Conservation (phyloP, 2,888 invertebrate genomes). For the Hemicrepidius hirtus region DNA sequence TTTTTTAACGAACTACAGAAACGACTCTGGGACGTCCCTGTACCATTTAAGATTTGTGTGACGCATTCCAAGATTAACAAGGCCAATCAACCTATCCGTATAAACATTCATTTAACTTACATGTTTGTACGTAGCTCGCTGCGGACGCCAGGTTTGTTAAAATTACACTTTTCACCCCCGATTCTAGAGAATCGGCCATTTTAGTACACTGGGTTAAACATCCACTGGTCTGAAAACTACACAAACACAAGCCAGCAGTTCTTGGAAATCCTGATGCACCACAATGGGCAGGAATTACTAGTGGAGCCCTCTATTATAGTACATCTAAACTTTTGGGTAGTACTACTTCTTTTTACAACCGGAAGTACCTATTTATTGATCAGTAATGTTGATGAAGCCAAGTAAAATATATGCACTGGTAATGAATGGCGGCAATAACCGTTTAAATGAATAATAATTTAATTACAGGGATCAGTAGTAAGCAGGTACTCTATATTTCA, state of each 20-base stretch:
- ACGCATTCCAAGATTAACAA: constrained; percentile 52
- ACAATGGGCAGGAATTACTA: constrained; percentile 20
- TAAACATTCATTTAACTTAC: constrained; percentile 61
- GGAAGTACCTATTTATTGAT: constrained; percentile 14
- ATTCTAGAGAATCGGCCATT: constrained; percentile 64
- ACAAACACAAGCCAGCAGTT: constrained; percentile 53
- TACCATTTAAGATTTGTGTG: constrained; percentile 19
- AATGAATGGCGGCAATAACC: too few relatives aligned
- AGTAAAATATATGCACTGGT: not conserved
- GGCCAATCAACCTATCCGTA: constrained; percentile 58
- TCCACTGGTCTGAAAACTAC: constrained; percentile 55
- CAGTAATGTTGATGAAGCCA: not conserved
- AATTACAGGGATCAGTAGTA: too few relatives aligned
- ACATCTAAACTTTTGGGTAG: not conserved
- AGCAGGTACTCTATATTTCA: not conserved
- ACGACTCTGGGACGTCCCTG: constrained; percentile 8
- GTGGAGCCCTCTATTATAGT: constrained; percentile 40
- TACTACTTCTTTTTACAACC: constrained; percentile 18
- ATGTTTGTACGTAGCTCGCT: constrained; percentile 65
- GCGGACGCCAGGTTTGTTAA: constrained; percentile 63
- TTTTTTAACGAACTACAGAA: not conserved
- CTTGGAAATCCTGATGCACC: constrained; percentile 45
- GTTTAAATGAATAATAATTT: too few relatives aligned
- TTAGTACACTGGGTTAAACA: constrained; percentile 56
- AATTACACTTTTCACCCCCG: constrained; percentile 63